These are phyloP conservation scores for Mycetomoellerius zeteki DNA, from an alignment of 1,140 invertebrate species.

Conservation along the genomic window DNA sequence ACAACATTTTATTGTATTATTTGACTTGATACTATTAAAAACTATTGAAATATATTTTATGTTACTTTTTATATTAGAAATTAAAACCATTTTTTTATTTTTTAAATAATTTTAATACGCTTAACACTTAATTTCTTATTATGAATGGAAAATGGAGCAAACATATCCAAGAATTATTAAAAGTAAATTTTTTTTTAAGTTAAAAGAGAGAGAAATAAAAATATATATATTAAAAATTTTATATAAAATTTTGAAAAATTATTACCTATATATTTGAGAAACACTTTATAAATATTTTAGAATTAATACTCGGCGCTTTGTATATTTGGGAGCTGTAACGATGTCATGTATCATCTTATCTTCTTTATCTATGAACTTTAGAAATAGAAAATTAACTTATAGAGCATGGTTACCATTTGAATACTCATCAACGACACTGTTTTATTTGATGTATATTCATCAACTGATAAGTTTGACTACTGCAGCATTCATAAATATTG, in stretches of 20 bases:
- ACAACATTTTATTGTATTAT: background rate
- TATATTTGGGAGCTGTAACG: conserved; percentile 56
- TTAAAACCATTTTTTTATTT: too few relatives aligned
- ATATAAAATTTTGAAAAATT: too few relatives aligned
- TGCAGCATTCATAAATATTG: conserved; percentile 18
- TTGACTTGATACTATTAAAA: too few relatives aligned
- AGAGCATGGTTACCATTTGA: conserved; percentile 76
- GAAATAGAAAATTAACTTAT: conserved; percentile 49
- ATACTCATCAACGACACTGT: conserved; percentile 26
- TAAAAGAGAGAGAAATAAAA: too few relatives aligned
- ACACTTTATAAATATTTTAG: conserved; percentile 15
- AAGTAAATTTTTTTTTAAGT: too few relatives aligned
- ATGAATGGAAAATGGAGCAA: too few relatives aligned
- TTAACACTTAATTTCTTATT: too few relatives aligned
- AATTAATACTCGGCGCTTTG: conserved; percentile 44
- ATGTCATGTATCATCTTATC: conserved; percentile 50
- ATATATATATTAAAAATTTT: background rate
- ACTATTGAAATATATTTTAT: too few relatives aligned
- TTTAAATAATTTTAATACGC: too few relatives aligned
- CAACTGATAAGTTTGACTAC: conserved; percentile 62
- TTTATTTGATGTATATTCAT: conserved; percentile 67
- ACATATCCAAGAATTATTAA: too few relatives aligned
- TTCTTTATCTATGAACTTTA: conserved; percentile 54
- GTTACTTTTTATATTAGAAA: too few relatives aligned
- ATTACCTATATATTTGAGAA: too few relatives aligned